Percentiles rank a stretch among this genome's conserved stretches.
phyloP scores from a whole-genome alignment of 2,113 vertebrate species.

The Phycodurus eques region DNA sequence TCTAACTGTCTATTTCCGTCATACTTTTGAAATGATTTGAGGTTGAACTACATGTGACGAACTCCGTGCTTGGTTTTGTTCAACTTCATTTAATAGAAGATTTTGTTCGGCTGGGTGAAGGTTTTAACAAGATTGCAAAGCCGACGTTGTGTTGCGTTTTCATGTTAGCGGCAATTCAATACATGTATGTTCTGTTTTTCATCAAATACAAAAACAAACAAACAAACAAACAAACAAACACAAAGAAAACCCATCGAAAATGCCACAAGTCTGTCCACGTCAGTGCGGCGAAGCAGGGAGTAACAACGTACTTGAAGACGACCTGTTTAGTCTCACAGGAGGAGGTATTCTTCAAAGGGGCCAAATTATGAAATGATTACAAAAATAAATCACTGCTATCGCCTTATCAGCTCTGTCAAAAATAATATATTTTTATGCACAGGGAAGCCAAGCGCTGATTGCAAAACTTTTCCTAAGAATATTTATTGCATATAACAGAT shows the following conservation, averaged over 20 bases:
- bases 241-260: conserved; percentile 2
- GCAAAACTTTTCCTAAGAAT: conserved; percentile 31
- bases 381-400: conserved; percentile 32
- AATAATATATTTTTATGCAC: conserved; percentile 23
- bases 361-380: conserved; percentile 21
- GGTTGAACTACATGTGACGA: not conserved
- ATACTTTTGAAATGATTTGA: not conserved
- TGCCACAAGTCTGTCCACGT: conserved; percentile 9
- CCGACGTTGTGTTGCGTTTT: conserved; percentile 9
- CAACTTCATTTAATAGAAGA: not conserved
- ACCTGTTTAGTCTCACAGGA: conserved; percentile 24
- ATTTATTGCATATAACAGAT: conserved; percentile 32
- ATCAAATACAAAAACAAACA: conserved; percentile 11
- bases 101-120: not conserved
- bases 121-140: not conserved
- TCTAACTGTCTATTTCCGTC: not conserved
- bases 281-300: conserved; percentile 24
- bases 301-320: conserved; percentile 20
- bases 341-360: not conserved
- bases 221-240: too few relatives aligned
- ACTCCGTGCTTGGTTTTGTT: not conserved
- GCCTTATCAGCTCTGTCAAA: conserved; percentile 42
- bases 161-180: conserved; percentile 14
- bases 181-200: conserved; percentile 39
- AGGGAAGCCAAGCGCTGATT: conserved; percentile 34